Evolutionary conservation across 1,140 invertebrate genomes (phyloP), one percentile per base, ranked within the genome.

Genomic region (Sinonovacula constricta): DNA sequence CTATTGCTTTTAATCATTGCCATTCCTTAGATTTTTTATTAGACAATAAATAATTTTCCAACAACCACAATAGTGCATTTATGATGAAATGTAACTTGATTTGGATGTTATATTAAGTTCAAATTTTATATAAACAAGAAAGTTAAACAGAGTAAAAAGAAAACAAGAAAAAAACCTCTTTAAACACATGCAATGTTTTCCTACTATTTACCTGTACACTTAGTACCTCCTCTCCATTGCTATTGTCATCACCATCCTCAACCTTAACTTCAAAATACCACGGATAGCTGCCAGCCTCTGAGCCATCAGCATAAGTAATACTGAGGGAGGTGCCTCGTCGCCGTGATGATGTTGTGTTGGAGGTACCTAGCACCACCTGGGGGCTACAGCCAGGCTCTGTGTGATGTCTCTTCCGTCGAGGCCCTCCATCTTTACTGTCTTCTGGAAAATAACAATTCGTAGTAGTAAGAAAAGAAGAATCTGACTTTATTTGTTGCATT

Each of bases 231-330:
- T 65, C 68, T 14, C 56, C n/a, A 4, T n/a, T 67, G 12, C 26
- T 14, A 18, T 68, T 57, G 18, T 78, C 70, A 62, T 49, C 53
- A 31, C 67, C 70, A 36, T 63, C 54, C 10, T 76, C 77, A 14
- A 82, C 49, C 60, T 76, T 39, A 0, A 82, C 66, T 39, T 71
- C 36, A 57, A 79, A 80, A 30, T 70, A 77, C 77, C 78, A 82
- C 0, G 81, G 77, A 62, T 70, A 79, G n/a, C 33, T n/a, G 22
- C 45, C 57, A 18, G 49, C 33, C 24, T 78, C 66, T 1, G 39
- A 26, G 39, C 77, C 77, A 24, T 82, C 81, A 33, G 56, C 62
- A 33, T 71, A 70, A 7, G 68, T 67, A 26, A 82, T 77, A 54
- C 71, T 80, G 3, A 82, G 45, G n/a, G 81, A 82, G 45, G 77